Evolutionary conservation across 2,888 invertebrate genomes (phyloP).

Genomic region (Andrena trimmerana): DNA sequence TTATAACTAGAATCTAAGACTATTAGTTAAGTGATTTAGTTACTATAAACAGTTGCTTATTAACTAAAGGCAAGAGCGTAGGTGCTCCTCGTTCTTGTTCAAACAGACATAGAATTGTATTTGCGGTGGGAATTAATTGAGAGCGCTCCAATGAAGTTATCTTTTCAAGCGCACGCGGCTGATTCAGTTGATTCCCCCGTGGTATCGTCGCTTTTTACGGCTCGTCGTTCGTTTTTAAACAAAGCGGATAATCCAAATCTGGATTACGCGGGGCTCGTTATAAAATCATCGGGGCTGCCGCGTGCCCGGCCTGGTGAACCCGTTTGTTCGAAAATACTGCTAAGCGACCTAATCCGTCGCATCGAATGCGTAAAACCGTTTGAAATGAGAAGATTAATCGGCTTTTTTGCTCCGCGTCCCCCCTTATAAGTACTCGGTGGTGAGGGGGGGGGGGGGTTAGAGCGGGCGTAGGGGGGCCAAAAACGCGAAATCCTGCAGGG

Average conservation of each 20-base stretch:
- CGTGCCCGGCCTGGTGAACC: background rate
- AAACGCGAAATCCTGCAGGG: constrained; percentile 4
- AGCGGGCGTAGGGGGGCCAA: background rate
- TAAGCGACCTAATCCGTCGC: constrained; percentile 18
- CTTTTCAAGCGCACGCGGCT: no score
- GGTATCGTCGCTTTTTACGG: background rate
- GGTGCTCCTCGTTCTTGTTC: no score
- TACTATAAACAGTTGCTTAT: no score
- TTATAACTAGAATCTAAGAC: no score
- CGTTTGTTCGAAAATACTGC: constrained; percentile 4
- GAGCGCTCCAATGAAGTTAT: no score
- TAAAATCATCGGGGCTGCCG: background rate
- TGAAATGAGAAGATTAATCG: constrained; percentile 30
- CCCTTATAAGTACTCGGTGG: constrained; percentile 23
- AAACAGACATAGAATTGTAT: no score
- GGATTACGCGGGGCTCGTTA: constrained; percentile 16
- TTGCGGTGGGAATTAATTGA: no score
- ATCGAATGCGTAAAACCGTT: constrained; percentile 1
- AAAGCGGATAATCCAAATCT: constrained; percentile 14
- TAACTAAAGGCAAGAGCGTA: no score
- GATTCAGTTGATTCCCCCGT: no score
- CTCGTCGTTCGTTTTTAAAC: background rate
- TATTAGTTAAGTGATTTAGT: no score
- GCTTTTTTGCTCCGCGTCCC: background rate
- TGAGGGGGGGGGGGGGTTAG: constrained; percentile 26